Conservation (phyloP, 2,888 invertebrate species). For the Drosophila hawaiiensis region DNA sequence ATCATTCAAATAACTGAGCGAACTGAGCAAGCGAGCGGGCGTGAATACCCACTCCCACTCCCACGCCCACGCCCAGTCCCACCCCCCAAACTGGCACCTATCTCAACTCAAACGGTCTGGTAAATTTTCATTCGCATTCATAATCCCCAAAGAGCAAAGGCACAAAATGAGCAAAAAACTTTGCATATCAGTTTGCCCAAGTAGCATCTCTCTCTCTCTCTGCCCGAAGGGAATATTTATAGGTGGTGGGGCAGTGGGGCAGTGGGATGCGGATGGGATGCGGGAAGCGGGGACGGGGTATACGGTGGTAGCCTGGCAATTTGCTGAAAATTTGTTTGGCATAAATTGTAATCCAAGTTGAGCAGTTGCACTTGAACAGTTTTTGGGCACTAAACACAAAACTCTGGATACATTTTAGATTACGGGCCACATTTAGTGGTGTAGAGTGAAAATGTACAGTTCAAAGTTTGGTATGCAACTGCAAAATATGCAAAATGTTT, state of each 20-base stretch:
- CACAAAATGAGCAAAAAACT: slow-evolving; percentile 65
- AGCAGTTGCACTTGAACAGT: slow-evolving; percentile 72
- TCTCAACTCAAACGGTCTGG: slow-evolving; percentile 28
- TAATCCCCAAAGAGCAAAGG: slow-evolving; percentile 66
- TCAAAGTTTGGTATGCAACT: background rate
- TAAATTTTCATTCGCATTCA: slow-evolving; percentile 71
- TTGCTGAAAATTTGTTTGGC: slow-evolving; percentile 59
- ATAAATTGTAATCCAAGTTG: slow-evolving; percentile 70
- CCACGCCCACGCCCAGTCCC: too few relatives aligned
- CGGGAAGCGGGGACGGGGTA: background rate
- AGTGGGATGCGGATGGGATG: too few relatives aligned
- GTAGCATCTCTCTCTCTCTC: background rate
- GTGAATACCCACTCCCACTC: too few relatives aligned
- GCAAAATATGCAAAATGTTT: background rate
- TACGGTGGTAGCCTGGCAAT: slow-evolving; percentile 33
- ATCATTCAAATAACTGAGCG: slow-evolving; percentile 37
- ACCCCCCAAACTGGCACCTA: background rate
- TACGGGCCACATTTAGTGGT: slow-evolving; percentile 14
- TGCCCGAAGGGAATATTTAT: background rate
- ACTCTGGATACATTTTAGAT: slow-evolving; percentile 45
- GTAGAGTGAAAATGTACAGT: background rate
- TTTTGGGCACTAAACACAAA: slow-evolving; percentile 50
- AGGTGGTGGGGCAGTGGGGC: background rate
- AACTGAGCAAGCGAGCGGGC: too few relatives aligned
- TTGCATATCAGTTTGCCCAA: slow-evolving; percentile 50